Evolutionary conservation across 2,113 vertebrate genomes (phyloP).

Genomic region (Toxotes chatareus): DNA sequence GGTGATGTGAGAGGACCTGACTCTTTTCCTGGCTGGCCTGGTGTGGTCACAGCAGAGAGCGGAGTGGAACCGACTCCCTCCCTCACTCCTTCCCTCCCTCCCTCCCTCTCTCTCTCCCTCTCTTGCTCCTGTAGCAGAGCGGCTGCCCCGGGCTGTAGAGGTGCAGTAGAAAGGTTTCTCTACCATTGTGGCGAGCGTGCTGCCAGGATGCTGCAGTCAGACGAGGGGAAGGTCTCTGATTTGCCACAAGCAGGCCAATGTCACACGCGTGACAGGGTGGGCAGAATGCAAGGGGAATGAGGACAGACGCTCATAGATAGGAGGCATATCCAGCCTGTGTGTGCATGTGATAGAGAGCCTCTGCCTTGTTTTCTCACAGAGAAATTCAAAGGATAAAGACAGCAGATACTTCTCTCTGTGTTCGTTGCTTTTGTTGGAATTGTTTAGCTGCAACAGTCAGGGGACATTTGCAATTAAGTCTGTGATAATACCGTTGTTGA

Average conservation of each 20-base stretch:
- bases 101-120: slow-evolving; percentile 35
- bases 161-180: slow-evolving; percentile 68
- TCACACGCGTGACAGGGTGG: slow-evolving; percentile 59
- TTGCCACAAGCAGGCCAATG: slow-evolving; percentile 67
- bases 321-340: slow-evolving; percentile 30
- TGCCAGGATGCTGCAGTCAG: slow-evolving; percentile 72
- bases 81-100: slow-evolving; percentile 15
- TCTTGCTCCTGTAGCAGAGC: slow-evolving; percentile 64
- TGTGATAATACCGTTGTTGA: slow-evolving; percentile 32
- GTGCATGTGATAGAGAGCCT: slow-evolving; percentile 21
- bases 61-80: slow-evolving; percentile 55
- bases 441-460: slow-evolving; percentile 21
- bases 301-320: slow-evolving; percentile 56
- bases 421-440: slow-evolving; percentile 12
- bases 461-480: slow-evolving; percentile 24
- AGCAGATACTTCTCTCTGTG: background rate
- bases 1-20: slow-evolving; percentile 71
- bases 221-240: slow-evolving; percentile 58
- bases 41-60: slow-evolving; percentile 64
- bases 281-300: slow-evolving; percentile 46
- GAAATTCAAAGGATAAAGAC: background rate
- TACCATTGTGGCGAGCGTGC: slow-evolving; percentile 47
- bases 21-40: slow-evolving; percentile 51
- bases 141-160: slow-evolving; percentile 68
- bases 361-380: slow-evolving; percentile 19